Conservation (phyloP, 2,797 vertebrate species). For the Cetoscarus ocellatus region DNA sequence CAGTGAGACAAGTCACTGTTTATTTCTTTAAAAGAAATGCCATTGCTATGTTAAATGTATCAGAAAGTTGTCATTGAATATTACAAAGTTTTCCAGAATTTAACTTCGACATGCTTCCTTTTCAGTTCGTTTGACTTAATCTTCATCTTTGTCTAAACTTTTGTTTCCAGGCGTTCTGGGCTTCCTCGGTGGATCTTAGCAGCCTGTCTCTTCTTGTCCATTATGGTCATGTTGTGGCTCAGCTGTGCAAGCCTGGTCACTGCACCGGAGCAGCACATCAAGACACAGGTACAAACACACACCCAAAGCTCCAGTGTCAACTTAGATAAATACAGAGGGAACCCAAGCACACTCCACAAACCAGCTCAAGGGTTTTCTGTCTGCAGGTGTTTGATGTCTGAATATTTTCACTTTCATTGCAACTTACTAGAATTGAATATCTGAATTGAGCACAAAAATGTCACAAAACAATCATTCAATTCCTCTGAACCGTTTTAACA, state of each 20-base stretch:
- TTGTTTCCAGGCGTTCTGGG: conserved; percentile 89
- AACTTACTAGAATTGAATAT: too few relatives aligned
- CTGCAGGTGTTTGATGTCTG: neutral
- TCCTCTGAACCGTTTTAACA: too few relatives aligned
- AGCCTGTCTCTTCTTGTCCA: conserved; percentile 94
- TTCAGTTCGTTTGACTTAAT: too few relatives aligned
- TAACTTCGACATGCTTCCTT: too few relatives aligned
- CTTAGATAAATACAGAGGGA: neutral
- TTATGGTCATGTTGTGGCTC: conserved; percentile 98
- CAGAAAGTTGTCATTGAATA: too few relatives aligned
- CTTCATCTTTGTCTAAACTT: neutral
- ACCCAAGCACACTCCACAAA: neutral
- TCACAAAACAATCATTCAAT: too few relatives aligned
- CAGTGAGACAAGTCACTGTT: too few relatives aligned
- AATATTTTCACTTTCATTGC: too few relatives aligned
- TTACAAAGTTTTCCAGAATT: too few relatives aligned
- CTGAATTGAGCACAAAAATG: too few relatives aligned
- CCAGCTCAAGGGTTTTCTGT: neutral
- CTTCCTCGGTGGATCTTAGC: conserved; percentile 97
- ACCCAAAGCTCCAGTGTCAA: neutral
- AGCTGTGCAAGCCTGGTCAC: conserved; percentile 96
- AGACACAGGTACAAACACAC: conserved; percentile 87
- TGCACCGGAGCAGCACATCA: conserved; percentile 93
- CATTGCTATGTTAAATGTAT: too few relatives aligned
- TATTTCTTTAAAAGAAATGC: too few relatives aligned